These are phyloP conservation scores for Xyrichtys novacula DNA, from an alignment of 2,797 vertebrate species.

Conservation along the genomic window DNA sequence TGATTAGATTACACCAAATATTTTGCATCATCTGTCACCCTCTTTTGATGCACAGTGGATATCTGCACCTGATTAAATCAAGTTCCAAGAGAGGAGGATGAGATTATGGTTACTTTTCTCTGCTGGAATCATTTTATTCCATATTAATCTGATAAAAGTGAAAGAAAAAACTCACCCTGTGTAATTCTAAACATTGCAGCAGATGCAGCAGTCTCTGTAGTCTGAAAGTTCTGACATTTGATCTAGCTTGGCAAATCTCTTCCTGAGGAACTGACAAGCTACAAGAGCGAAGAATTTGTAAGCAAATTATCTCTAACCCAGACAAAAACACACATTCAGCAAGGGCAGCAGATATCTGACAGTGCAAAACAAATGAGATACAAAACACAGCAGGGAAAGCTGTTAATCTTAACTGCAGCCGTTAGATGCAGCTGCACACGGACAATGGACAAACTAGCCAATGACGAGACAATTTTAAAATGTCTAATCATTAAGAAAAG, in stretches of 20 bases:
- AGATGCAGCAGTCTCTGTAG: background rate
- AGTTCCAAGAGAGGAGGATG: background rate
- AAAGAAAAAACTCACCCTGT: background rate
- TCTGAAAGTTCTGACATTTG: slow-evolving; percentile 27
- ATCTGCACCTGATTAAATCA: background rate
- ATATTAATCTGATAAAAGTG: slow-evolving; percentile 3
- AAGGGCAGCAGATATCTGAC: slow-evolving; percentile 34
- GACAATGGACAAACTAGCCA: background rate
- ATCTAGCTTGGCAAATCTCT: slow-evolving; percentile 13
- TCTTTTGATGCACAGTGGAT: background rate
- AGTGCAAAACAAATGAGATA: slow-evolving; percentile 18
- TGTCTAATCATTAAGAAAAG: slow-evolving; percentile 12
- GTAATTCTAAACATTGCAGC: slow-evolving; percentile 10
- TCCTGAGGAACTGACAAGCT: slow-evolving; percentile 8
- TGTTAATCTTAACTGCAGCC: slow-evolving; percentile 8
- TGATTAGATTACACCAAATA: background rate
- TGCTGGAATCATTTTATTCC: background rate
- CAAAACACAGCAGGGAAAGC: background rate
- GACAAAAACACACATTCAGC: slow-evolving; percentile 43
- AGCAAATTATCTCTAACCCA: slow-evolving; percentile 27
- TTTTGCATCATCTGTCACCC: background rate
- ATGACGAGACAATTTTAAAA: slow-evolving; percentile 1
- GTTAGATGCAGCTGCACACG: background rate
- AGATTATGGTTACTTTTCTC: background rate
- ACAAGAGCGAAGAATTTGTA: slow-evolving; percentile 16